Base-by-base conservation (phyloP, 2,888 invertebrate species). In the Phanerotoma sp. region DNA sequence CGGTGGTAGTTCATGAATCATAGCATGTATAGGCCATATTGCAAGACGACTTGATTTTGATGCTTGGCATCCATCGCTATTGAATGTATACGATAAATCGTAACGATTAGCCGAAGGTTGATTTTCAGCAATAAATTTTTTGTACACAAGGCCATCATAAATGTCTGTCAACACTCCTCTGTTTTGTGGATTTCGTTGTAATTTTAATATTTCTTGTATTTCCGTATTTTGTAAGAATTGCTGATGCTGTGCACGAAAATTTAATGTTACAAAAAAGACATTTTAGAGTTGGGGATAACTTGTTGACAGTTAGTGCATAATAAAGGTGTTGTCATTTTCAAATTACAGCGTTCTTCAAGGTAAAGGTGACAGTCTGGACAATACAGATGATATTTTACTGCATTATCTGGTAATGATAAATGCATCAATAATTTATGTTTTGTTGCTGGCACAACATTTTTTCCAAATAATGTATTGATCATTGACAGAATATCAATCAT, bases 1-100 rank as follows among this genome's bases (percentile, higher is more conserved):
- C 3, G 51, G 54, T 3, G 57, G 54, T 11, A 57, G 32, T 22
- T 57, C 52, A n/a, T 57, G 49, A 16, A 58, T 16, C 30, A 40
- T 49, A 9, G 47, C 15, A 40, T 53, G n/a, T n/a, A n/a, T n/a
- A n/a, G n/a, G n/a, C n/a, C n/a, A n/a, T n/a, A n/a, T n/a, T n/a
- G n/a, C n/a, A 58, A 32, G 18, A 16, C 25, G 30, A 18, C 35
- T 10, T 11, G 56, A 50, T 16, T 51, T 51, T n/a, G 44, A 13
- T 9, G 37, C 10, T 37, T 46, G 51, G 18, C 42, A 51, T 7
- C 56, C 56, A 33, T 56, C 52, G 7, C 47, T 41, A 30, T 56
- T 56, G n/a, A 49, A 54, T 13, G 37, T 22, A n/a, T 49, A 54
- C 10, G 52, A 52, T 11, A 52, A 37, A 45, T 52, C 25, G 7